A percentile compares a stretch with the other conserved stretches of the same genome.
These are phyloP conservation scores for Choloepus hoffmanni DNA, from an alignment of 2,113 vertebrate genomes.

Conservation along the genomic window DNA sequence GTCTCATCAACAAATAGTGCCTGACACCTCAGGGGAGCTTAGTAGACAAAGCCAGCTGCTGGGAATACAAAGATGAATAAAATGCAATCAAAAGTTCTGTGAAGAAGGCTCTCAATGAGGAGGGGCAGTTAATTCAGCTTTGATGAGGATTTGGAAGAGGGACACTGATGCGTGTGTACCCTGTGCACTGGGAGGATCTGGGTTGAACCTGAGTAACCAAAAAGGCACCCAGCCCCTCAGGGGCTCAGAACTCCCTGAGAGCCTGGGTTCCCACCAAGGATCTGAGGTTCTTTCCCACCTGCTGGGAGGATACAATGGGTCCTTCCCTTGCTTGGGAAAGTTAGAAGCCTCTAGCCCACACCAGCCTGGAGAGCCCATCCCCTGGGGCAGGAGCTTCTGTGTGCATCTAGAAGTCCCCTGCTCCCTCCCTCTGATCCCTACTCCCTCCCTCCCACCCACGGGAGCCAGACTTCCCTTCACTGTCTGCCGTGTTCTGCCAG, in stretches of 20 bases:
- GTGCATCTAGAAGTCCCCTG: background rate
- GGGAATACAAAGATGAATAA: background rate
- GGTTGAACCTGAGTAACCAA: background rate
- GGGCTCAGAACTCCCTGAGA: too few species aligned
- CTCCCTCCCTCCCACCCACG: background rate
- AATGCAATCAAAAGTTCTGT: background rate
- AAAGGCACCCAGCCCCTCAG: background rate
- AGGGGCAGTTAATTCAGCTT: rapidly evolving
- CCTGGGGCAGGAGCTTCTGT: background rate
- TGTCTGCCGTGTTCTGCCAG: too few species aligned
- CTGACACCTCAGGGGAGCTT: background rate
- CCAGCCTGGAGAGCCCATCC: background rate
- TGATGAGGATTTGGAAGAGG: background rate
- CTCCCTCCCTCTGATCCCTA: background rate
- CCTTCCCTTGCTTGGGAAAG: background rate
- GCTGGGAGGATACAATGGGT: background rate
- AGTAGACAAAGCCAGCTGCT: background rate
- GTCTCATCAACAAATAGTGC: background rate
- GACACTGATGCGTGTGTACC: rapidly evolving
- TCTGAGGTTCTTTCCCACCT: background rate
- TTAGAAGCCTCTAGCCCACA: background rate
- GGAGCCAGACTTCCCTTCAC: background rate
- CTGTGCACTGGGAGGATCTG: background rate
- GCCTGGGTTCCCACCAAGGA: background rate
- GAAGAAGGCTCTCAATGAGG: rapidly evolving